A percentile compares a stretch with the other conserved stretches of the same genome.
phyloP scores from a whole-genome alignment of 1,140 invertebrate genomes.

The Ceratoteleas bidentatus region DNA sequence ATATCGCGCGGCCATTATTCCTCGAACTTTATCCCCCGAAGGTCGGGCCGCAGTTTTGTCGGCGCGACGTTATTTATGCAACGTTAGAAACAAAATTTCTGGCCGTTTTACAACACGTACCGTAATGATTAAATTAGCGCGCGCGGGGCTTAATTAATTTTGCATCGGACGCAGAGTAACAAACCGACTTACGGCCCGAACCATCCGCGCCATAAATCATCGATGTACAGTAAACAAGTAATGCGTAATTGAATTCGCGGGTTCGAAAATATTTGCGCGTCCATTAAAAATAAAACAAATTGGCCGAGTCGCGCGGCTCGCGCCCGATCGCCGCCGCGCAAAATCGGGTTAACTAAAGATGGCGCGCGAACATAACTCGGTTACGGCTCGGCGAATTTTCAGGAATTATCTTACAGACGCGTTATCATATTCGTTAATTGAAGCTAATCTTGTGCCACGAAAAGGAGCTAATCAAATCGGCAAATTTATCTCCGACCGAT shows the following conservation, averaged over 20 bases:
- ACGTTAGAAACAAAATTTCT: constrained; percentile 25
- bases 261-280: constrained; percentile 38
- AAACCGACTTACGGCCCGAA: constrained; percentile 19
- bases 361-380: constrained; percentile 16
- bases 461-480: constrained; percentile 40
- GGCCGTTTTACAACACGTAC: constrained; percentile 11
- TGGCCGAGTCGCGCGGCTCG: not conserved
- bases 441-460: constrained; percentile 6
- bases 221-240: constrained; percentile 37
- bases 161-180: constrained; percentile 11
- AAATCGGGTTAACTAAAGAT: constrained; percentile 37
- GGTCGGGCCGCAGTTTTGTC: not conserved
- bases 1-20: constrained; percentile 43
- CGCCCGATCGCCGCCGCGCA: constrained; percentile 6
- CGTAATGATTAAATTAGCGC: constrained; percentile 42
- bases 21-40: constrained; percentile 21
- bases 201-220: constrained; percentile 36
- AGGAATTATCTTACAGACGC: constrained; percentile 26
- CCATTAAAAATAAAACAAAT: constrained; percentile 40
- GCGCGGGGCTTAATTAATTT: constrained; percentile 22
- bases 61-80: constrained; percentile 28
- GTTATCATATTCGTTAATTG: constrained; percentile 25
- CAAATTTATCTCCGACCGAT: constrained; percentile 19
- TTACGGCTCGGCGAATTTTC: constrained; percentile 11
- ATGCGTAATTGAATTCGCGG: constrained; percentile 48